phyloP scores from a whole-genome alignment of 2,113 vertebrate genomes.

The Pheucticus melanocephalus region DNA sequence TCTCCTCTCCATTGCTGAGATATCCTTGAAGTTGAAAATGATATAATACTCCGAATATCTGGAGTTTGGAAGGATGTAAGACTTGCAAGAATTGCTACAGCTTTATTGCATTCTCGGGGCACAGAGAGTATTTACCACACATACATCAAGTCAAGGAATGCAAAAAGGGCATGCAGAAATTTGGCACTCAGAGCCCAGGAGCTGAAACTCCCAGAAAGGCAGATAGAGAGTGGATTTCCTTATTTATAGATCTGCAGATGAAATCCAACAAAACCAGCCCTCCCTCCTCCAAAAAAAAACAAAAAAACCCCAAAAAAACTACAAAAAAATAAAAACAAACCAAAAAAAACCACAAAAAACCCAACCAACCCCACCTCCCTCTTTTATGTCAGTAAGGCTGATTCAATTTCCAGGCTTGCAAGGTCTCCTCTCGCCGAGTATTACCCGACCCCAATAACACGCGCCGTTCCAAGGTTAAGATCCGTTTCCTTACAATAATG shows the following conservation, averaged over 20 bases:
- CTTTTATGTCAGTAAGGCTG: slow-evolving; percentile 64
- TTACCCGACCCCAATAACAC: slow-evolving; percentile 49
- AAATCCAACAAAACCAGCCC: slow-evolving; percentile 58
- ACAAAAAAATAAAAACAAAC: neutral
- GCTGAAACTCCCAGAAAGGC: slow-evolving; percentile 70
- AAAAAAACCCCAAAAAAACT: no score
- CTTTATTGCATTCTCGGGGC: slow-evolving; percentile 72
- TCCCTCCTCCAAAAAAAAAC: neutral
- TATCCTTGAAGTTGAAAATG: slow-evolving; percentile 64
- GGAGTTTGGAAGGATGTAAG: slow-evolving; percentile 70
- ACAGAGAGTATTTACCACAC: slow-evolving; percentile 72
- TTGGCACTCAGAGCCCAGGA: slow-evolving; percentile 52
- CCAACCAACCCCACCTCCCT: neutral
- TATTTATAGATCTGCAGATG: slow-evolving; percentile 78
- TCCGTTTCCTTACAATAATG: slow-evolving; percentile 64
- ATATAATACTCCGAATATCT: slow-evolving; percentile 63
- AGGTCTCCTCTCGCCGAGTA: slow-evolving; percentile 64
- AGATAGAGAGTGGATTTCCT: slow-evolving; percentile 61
- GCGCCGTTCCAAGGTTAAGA: slow-evolving; percentile 66
- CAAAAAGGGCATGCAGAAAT: slow-evolving; percentile 68
- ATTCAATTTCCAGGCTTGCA: slow-evolving; percentile 75
- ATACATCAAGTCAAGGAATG: slow-evolving; percentile 68
- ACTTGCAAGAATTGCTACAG: slow-evolving; percentile 71
- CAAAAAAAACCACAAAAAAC: no score
- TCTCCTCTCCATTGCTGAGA: neutral